Evolutionary conservation across 2,113 vertebrate species (phyloP).

Genomic region (Argyrosomus japonicus): DNA sequence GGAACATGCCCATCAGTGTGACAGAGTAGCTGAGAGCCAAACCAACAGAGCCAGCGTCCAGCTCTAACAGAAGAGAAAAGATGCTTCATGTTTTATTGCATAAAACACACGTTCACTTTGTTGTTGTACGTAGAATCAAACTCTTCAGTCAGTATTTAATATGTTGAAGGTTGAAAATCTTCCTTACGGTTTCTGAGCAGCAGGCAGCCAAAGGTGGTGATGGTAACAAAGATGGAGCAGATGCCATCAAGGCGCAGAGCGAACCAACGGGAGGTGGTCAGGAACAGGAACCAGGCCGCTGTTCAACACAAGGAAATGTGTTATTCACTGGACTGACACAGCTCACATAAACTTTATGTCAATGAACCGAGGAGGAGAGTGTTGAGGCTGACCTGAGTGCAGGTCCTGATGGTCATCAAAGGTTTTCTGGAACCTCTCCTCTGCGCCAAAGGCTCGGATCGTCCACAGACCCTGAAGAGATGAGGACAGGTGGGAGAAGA

Average conservation of each 20-base stretch:
- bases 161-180: neutral
- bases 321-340: neutral
- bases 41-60: constrained; percentile 92
- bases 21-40: constrained; percentile 90
- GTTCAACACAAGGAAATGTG: neutral
- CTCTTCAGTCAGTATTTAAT: neutral
- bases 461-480: constrained; percentile 96
- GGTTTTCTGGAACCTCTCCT: constrained; percentile 89
- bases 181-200: constrained; percentile 87
- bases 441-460: constrained; percentile 91
- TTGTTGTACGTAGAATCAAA: no score
- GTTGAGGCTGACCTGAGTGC: constrained; percentile 87
- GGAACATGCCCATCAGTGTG: constrained; percentile 94
- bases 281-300: constrained; percentile 96
- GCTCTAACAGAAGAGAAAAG: constrained; percentile 72
- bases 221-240: constrained; percentile 90
- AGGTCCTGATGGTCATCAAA: constrained; percentile 95
- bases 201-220: constrained; percentile 90
- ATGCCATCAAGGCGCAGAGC: constrained; percentile 93
- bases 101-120: neutral
- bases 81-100: neutral
- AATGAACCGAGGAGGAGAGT: no score
- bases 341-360: accelerated
- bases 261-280: constrained; percentile 95
- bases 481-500: constrained; percentile 95